Evolutionary conservation across 2,888 invertebrate species (phyloP), one percentile per base, ranked within the genome.

Genomic region (Heteromyza rotundicornis): DNA sequence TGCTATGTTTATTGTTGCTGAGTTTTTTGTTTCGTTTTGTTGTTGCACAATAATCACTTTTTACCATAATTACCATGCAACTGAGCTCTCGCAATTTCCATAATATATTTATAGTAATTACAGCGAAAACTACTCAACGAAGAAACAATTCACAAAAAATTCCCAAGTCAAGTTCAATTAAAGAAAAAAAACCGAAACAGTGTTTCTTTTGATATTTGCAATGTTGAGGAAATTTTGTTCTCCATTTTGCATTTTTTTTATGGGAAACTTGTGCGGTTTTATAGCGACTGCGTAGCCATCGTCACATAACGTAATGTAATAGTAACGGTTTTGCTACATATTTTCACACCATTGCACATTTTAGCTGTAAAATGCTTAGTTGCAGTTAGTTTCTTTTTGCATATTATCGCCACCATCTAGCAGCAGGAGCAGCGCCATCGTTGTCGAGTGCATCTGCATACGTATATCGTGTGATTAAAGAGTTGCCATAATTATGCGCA

Each of bases 261-360:
- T 40, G 40, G 40, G 40, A 40, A 40, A 40, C 2, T 7, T 40
- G 40, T n/a, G 40, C 40, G 3, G n/a, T 10, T 40, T 40, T 40
- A n/a, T 40, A n/a, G 40, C 40, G 3, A 40, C 10, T n/a, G 40
- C 40, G 32, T 23, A 14, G 16, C 22, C 12, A 19, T 14, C n/a
- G 14, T 14, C 36, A n/a, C n/a, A n/a, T n/a, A n/a, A n/a, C n/a
- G 14, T 40, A 51, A 27, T 32, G 47, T 47, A 61, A 57, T 57
- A 51, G 24, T 52, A 57, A 61, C 56, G 57, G 60, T 56, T 61
- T 61, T 20, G 27, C 57, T 40, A 57, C 51, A 57, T 47, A 52
- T 57, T 52, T 61, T 61, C 60, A 61, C 60, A 57, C 57, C 57
- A 57, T 27, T 51, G 24, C 27, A 27, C 12, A 40, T 40, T 14